Base-by-base conservation (phyloP, 2,888 invertebrate genomes). In the Scaptodrosophila latifasciaeformis region DNA sequence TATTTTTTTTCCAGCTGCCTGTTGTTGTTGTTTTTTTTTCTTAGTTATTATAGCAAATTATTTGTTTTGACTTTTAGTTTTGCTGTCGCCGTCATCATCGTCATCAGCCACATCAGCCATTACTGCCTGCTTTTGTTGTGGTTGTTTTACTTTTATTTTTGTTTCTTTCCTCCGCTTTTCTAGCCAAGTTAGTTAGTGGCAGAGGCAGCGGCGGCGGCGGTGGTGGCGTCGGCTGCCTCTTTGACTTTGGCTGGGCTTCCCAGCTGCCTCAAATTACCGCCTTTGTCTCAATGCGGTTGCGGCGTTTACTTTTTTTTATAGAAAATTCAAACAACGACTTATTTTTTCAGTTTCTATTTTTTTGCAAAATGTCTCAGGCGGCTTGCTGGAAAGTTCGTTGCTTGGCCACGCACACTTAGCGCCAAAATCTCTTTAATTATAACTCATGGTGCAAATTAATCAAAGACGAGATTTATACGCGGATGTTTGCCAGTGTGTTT, bases 21-120 rank as follows among this genome's bases (percentile, higher is more conserved):
- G 12, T 47, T 35, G 31, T 10, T 30, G 18, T 18, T 34, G 24
- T 2, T 19, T 42, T 18, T 30, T n/a, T 15, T 67, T 70, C 74
- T 63, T 68, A 64, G 74, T 74, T 76, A 72, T 72, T 78, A 78
- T 68, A 59, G 78, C 72, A 78, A 76, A 76, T 76, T 78, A 76
- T 77, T 74, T 74, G 74, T 76, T 74, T 74, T 74, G 74, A 76
- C 74, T 74, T 63, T 64, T 64, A 68, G 66, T 69, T 70, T 66
- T 64, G 59, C 60, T 65, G 68, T 68, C 66, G 59, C 59, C 64
- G 53, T 58, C 48, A 54, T 62, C 51, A 42, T 59, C 21, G 43
- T 7, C 31, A n/a, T 5, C 31, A 12, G 3, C n/a, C n/a, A n/a
- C n/a, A n/a, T n/a, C n/a, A n/a, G n/a, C n/a, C 31, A 31, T 31